These are phyloP conservation scores for Pampusana beccarii DNA, from an alignment of 2,113 vertebrate species.

Conservation along the genomic window DNA sequence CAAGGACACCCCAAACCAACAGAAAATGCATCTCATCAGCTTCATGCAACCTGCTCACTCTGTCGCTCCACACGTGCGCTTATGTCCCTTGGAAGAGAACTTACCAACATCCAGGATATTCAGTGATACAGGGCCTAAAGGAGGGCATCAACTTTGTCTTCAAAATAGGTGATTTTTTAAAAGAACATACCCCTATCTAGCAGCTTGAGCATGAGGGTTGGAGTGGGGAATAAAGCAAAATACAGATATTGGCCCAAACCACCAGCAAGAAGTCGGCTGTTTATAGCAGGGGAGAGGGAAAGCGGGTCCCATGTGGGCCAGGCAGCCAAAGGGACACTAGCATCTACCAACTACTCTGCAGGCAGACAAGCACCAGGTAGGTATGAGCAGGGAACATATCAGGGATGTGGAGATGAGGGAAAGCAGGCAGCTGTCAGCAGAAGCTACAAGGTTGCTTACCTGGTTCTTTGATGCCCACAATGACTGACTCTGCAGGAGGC, in stretches of 20 bases:
- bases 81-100: not conserved
- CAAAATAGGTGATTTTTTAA: not conserved
- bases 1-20: not conserved
- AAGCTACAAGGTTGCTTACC: not conserved
- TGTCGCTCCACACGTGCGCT: accelerated
- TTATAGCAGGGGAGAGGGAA: not conserved
- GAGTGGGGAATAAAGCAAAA: not conserved
- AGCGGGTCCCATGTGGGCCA: not conserved
- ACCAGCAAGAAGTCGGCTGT: not conserved
- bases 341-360: not conserved
- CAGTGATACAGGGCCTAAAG: not conserved
- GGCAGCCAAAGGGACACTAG: not conserved
- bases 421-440: not conserved
- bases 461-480: not conserved
- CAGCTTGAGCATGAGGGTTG: not conserved
- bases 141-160: not conserved
- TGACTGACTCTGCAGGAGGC: not conserved
- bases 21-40: not conserved
- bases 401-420: not conserved
- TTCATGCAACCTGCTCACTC: not conserved
- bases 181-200: not conserved
- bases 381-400: not conserved
- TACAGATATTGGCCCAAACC: not conserved
- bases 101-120: not conserved
- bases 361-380: not conserved